These are phyloP conservation scores for Phragmatobia fuliginosa DNA, from an alignment of 2,888 invertebrate genomes.

Conservation along the genomic window DNA sequence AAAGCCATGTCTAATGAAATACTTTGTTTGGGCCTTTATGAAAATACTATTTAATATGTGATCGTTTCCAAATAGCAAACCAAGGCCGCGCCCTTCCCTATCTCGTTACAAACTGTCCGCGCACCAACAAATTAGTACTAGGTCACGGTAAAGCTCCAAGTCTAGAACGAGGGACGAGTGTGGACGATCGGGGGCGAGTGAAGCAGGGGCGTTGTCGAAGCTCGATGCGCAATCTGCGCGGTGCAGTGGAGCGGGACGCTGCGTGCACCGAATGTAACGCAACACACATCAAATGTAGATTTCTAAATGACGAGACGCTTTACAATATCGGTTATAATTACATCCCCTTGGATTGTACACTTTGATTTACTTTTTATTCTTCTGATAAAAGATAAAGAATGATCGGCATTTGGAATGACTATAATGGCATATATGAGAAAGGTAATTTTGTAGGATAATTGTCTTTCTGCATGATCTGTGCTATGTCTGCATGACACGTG, in stretches of 20 bases:
- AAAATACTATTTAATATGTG: too few relatives aligned
- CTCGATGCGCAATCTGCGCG: conserved; percentile 7
- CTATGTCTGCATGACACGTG: too few relatives aligned
- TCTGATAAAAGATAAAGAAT: neutral
- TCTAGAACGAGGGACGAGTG: conserved; percentile 2
- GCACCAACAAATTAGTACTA: neutral
- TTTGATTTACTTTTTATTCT: neutral
- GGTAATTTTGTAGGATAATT: neutral
- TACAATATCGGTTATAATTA: neutral
- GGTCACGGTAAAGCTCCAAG: neutral
- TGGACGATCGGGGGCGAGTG: conserved; percentile 3
- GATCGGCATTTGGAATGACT: neutral
- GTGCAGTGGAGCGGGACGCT: conserved; percentile 33
- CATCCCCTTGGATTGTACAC: neutral
- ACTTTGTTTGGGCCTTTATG: neutral
- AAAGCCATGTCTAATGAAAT: too few relatives aligned
- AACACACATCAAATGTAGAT: conserved; percentile 32
- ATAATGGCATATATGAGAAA: neutral
- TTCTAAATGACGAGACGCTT: conserved; percentile 27
- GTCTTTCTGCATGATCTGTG: neutral
- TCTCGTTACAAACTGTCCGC: conserved; percentile 22
- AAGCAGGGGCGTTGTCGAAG: conserved; percentile 14
- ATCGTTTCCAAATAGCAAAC: conserved; percentile 24
- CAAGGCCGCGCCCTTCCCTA: conserved; percentile 36
- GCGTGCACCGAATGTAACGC: conserved; percentile 41